A percentile compares a stretch with the other conserved stretches of the same genome.
These are phyloP conservation scores for Leptopilina myrica DNA, from an alignment of 2,888 invertebrate genomes.

Conservation along the genomic window DNA sequence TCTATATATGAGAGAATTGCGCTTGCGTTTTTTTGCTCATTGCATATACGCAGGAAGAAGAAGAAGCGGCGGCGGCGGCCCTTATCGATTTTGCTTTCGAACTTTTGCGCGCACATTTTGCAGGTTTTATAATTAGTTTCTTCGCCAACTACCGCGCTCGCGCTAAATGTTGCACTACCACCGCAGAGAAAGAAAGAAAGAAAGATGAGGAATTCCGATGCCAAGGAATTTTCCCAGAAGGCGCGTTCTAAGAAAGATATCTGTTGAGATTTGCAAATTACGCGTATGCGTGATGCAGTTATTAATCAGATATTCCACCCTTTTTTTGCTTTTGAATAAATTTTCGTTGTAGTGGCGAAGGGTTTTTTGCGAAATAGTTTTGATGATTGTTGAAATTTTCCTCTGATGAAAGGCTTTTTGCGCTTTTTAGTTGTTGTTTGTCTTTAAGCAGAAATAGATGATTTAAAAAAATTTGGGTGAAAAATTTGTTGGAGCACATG, in stretches of 20 bases:
- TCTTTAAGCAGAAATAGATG: too few species aligned
- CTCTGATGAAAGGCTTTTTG: too few species aligned
- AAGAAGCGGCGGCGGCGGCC: constrained; percentile 15
- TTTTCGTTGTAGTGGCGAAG: background rate
- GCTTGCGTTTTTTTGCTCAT: constrained; percentile 2
- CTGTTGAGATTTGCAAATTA: constrained; percentile 30
- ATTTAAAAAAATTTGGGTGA: too few species aligned
- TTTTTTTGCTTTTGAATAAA: background rate
- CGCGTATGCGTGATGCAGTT: constrained; percentile 22
- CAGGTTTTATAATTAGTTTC: constrained; percentile 29
- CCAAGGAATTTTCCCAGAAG: constrained; percentile 37
- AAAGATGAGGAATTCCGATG: constrained; percentile 35
- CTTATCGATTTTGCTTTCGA: constrained; percentile 23
- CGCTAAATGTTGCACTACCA: constrained; percentile 27
- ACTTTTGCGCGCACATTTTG: constrained; percentile 20
- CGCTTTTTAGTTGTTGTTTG: too few species aligned
- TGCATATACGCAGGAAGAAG: background rate
- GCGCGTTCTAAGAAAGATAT: constrained; percentile 38
- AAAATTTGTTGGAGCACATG: too few species aligned
- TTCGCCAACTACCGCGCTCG: constrained; percentile 4
- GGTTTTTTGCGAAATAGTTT: background rate
- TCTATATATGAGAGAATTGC: background rate
- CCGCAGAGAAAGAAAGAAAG: background rate
- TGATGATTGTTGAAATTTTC: too few species aligned
- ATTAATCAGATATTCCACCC: constrained; percentile 22